These are phyloP conservation scores for Myotis yumanensis DNA, from an alignment of 2,113 vertebrate genomes.

Conservation along the genomic window DNA sequence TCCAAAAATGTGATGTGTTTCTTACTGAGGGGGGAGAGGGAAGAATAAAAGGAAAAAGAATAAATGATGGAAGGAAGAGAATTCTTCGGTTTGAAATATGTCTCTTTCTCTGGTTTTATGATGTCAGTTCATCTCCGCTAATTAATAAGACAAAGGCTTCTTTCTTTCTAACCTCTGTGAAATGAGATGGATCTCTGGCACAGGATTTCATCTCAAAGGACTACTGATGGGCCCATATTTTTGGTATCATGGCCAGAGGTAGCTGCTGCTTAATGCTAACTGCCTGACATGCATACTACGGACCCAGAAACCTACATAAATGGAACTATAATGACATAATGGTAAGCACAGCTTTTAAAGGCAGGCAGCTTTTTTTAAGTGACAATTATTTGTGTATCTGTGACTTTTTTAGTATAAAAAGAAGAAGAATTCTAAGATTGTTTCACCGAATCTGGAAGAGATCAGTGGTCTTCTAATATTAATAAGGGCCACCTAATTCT, in stretches of 20 bases:
- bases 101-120: neutral
- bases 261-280: neutral
- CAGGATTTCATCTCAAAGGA: neutral
- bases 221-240: no score
- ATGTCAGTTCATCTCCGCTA: neutral
- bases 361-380: neutral
- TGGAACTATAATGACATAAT: neutral
- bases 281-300: neutral
- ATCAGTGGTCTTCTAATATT: neutral
- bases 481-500: neutral
- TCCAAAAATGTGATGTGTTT: neutral
- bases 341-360: neutral
- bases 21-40: neutral
- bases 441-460: neutral
- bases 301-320: neutral
- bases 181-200: neutral
- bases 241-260: neutral
- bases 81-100: neutral
- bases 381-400: neutral
- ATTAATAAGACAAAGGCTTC: neutral
- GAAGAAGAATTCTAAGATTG: neutral
- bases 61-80: neutral
- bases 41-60: neutral
- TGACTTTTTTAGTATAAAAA: neutral
- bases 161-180: neutral